Evolutionary conservation across 2,113 vertebrate species (phyloP).

Genomic region (Xyrauchen texanus): DNA sequence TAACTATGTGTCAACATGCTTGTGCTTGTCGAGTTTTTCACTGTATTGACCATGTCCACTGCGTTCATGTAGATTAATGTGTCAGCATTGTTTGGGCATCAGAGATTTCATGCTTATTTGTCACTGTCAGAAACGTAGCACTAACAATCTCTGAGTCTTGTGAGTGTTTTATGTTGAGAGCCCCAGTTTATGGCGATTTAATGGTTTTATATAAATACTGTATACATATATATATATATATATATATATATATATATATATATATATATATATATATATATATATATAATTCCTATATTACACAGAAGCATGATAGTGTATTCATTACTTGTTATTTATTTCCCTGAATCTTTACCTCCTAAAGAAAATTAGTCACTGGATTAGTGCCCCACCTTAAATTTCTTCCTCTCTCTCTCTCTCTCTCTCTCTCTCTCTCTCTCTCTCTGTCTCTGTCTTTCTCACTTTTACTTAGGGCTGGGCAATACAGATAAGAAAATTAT

Average conservation of each 20-base stretch:
- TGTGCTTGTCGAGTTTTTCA: conserved; percentile 47
- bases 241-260: no score
- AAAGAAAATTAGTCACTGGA: conserved; percentile 16
- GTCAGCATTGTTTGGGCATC: conserved; percentile 17
- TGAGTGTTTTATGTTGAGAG: neutral
- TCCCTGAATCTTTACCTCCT: conserved; percentile 23
- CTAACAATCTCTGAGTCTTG: neutral
- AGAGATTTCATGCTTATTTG: conserved; percentile 5
- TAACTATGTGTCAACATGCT: conserved; percentile 48
- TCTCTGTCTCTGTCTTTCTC: neutral
- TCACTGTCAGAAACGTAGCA: conserved; percentile 16
- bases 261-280: no score
- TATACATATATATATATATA: no score
- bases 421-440: no score
- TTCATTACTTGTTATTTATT: neutral
- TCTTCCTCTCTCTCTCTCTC: neutral
- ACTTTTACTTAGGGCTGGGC: no score
- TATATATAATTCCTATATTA: neutral
- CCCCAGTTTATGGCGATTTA: neutral
- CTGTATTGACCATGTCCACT: conserved; percentile 32
- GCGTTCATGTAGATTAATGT: conserved; percentile 1
- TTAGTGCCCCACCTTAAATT: conserved; percentile 31
- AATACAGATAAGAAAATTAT: no score
- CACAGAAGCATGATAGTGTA: neutral
- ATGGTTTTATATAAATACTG: no score